phyloP scores from a whole-genome alignment of 1,140 invertebrate genomes.

The Leptinotarsa defecta region DNA sequence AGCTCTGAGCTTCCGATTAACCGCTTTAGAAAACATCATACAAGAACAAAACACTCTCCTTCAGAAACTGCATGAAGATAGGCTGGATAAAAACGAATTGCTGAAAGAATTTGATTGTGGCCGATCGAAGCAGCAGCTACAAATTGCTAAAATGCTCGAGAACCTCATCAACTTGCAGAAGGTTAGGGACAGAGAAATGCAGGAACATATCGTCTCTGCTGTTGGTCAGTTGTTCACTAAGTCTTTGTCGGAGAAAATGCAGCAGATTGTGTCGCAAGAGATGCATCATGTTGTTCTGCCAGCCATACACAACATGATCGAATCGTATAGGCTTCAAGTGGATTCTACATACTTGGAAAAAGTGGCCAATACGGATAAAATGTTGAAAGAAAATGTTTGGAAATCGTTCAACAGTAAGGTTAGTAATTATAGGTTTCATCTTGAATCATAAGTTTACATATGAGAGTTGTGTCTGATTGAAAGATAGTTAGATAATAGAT shows the following conservation, averaged over 20 bases:
- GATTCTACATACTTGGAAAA: constrained; percentile 73
- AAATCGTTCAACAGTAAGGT: constrained; percentile 78
- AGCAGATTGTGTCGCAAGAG: constrained; percentile 57
- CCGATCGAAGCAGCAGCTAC: constrained; percentile 56
- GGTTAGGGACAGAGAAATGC: constrained; percentile 57
- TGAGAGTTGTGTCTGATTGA: too few species aligned
- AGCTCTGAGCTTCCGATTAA: constrained; percentile 46
- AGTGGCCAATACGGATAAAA: constrained; percentile 69
- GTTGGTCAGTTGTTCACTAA: constrained; percentile 52
- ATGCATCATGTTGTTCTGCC: constrained; percentile 60
- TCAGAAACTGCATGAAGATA: constrained; percentile 54
- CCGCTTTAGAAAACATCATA: constrained; percentile 43
- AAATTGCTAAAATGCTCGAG: constrained; percentile 55
- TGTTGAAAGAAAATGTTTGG: constrained; percentile 77
- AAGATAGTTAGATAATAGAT: too few species aligned
- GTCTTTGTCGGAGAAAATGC: constrained; percentile 57
- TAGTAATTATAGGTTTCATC: constrained; percentile 37
- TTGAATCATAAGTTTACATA: neutral
- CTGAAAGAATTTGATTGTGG: constrained; percentile 49
- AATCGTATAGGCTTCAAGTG: constrained; percentile 70
- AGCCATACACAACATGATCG: constrained; percentile 63
- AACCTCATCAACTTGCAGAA: constrained; percentile 49
- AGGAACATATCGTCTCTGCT: constrained; percentile 52
- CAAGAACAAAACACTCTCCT: constrained; percentile 54
- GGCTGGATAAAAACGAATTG: constrained; percentile 41